Conservation (phyloP, 1,140 invertebrate species). For the Vanessa atalanta region DNA sequence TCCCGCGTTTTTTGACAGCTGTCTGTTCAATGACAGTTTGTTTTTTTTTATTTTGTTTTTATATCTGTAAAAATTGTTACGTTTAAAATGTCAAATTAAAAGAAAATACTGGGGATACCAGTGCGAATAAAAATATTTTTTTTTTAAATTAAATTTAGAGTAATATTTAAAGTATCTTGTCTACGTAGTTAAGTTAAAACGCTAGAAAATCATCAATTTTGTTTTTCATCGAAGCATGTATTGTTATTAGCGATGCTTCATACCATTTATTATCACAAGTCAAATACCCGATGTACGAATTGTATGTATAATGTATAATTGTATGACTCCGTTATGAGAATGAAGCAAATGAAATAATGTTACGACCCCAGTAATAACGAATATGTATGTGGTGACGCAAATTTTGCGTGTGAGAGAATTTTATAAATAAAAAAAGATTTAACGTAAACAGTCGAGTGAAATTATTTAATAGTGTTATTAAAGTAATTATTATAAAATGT, state of each 20-base stretch:
- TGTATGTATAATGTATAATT: background rate
- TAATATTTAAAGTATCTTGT: conserved; percentile 13
- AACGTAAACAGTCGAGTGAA: too few relatives aligned
- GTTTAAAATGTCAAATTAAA: too few relatives aligned
- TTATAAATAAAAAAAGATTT: background rate
- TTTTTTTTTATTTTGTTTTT: too few relatives aligned
- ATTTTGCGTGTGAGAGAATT: background rate
- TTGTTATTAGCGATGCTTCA: conserved; percentile 16
- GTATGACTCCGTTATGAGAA: conserved; percentile 16
- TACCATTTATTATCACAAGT: conserved; percentile 15
- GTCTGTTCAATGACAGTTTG: too few relatives aligned
- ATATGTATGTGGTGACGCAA: conserved; percentile 16
- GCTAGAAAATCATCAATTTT: background rate
- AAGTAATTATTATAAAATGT: too few relatives aligned
- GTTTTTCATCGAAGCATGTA: conserved; percentile 15
- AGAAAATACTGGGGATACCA: background rate
- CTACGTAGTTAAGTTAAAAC: conserved; percentile 29
- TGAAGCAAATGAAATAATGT: conserved; percentile 38
- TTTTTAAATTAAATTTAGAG: background rate
- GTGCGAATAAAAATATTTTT: background rate
- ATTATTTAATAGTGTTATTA: too few relatives aligned
- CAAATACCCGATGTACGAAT: conserved; percentile 7
- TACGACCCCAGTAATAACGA: background rate
- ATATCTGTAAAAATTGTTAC: too few relatives aligned
- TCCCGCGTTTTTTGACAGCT: too few relatives aligned